phyloP scores from a whole-genome alignment of 1,140 invertebrate species.

The Camponotus pennsylvanicus region DNA sequence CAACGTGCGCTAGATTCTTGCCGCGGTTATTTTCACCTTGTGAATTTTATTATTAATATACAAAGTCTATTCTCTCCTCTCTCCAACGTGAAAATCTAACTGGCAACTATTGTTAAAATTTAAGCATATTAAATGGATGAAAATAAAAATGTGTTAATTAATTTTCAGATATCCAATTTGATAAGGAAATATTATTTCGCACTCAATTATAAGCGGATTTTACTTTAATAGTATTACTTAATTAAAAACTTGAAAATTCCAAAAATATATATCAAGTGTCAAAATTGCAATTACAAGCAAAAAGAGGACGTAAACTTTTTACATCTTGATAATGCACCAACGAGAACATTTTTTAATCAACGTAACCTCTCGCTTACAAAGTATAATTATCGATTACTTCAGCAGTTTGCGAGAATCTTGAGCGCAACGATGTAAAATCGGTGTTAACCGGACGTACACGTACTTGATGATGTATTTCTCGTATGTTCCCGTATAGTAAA shows the following conservation, averaged over 20 bases:
- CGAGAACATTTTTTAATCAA: neutral
- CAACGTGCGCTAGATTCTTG: constrained; percentile 25
- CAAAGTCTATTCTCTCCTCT: neutral
- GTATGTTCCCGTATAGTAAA: constrained; percentile 36
- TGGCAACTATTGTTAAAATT: neutral
- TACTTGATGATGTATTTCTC: constrained; percentile 45
- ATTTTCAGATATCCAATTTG: neutral
- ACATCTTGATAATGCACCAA: neutral
- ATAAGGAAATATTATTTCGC: neutral
- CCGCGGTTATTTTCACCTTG: neutral
- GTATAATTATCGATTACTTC: neutral
- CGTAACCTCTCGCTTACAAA: neutral
- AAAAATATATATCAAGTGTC: neutral
- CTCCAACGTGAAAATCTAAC: neutral
- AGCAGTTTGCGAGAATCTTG: neutral
- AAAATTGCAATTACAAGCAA: neutral
- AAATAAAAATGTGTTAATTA: neutral
- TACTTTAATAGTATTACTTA: neutral
- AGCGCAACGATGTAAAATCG: neutral
- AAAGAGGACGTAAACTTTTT: neutral
- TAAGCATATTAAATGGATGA: neutral
- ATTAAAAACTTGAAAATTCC: neutral
- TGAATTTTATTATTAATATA: neutral
- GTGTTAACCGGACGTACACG: neutral
- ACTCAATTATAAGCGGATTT: neutral